Percentiles rank a stretch among this genome's conserved stretches.
Evolutionary conservation across 2,113 vertebrate genomes (phyloP).

Genomic region (Calypte anna): DNA sequence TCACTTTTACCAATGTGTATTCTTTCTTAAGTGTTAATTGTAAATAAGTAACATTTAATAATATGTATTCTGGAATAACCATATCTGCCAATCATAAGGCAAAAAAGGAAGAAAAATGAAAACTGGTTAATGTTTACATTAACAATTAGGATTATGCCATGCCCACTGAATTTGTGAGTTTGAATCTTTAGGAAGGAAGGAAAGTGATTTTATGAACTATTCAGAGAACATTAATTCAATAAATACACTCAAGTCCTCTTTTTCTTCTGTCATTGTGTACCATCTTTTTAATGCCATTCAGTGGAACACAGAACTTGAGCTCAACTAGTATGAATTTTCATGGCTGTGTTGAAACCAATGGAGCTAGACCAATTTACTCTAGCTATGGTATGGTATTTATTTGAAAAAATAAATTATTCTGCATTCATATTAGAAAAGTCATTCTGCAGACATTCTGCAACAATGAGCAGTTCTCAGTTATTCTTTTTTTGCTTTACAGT

Average conservation of each 20-base stretch:
- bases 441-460: neutral
- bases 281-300: neutral
- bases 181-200: neutral
- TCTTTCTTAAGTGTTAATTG: slow-evolving; percentile 2
- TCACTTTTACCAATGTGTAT: slow-evolving; percentile 39
- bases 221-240: neutral
- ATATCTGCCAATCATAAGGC: neutral
- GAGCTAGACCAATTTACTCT: neutral
- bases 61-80: neutral
- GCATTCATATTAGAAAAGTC: neutral
- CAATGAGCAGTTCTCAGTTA: neutral
- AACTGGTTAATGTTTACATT: neutral
- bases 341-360: neutral
- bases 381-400: neutral
- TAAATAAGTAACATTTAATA: neutral
- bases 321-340: neutral
- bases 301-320: neutral
- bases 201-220: neutral
- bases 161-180: neutral
- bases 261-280: neutral
- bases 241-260: neutral
- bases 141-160: neutral
- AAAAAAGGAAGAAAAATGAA: neutral
- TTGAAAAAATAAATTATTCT: neutral
- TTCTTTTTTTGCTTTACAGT: neutral